Evolutionary conservation across 2,888 invertebrate species (phyloP).

Genomic region (Ypsolopha scabrella): DNA sequence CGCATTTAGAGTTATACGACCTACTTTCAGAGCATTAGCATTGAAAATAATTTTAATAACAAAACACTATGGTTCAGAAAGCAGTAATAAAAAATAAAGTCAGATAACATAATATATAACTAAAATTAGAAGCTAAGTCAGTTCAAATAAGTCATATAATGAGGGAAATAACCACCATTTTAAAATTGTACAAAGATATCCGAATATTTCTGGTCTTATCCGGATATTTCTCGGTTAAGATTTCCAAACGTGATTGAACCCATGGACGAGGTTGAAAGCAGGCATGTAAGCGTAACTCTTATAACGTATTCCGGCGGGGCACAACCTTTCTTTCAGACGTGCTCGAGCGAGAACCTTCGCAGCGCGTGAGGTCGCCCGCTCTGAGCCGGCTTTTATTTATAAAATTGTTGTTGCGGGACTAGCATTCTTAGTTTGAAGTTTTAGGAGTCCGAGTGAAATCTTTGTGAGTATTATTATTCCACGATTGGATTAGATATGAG

Average conservation of each 20-base stretch:
- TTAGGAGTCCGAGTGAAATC: too few species aligned
- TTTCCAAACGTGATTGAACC: background rate
- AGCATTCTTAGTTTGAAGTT: background rate
- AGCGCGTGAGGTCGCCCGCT: background rate
- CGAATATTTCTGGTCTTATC: background rate
- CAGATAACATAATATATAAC: too few species aligned
- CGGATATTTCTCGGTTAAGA: background rate
- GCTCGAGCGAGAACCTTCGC: slow-evolving; percentile 1
- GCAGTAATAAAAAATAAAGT: too few species aligned
- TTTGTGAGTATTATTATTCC: too few species aligned
- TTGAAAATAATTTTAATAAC: too few species aligned
- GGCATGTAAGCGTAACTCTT: background rate
- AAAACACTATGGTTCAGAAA: too few species aligned
- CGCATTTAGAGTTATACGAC: too few species aligned
- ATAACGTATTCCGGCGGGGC: slow-evolving; percentile 5
- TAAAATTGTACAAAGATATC: too few species aligned
- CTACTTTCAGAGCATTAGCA: too few species aligned
- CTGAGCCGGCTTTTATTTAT: background rate
- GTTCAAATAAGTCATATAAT: background rate
- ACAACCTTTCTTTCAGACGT: slow-evolving; percentile 6
- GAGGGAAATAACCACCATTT: background rate
- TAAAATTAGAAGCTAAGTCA: background rate
- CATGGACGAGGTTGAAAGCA: background rate
- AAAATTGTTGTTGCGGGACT: background rate
- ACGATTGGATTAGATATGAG: too few species aligned